Conservation (phyloP, 2,113 vertebrate species). For the Lepisosteus osseus region DNA sequence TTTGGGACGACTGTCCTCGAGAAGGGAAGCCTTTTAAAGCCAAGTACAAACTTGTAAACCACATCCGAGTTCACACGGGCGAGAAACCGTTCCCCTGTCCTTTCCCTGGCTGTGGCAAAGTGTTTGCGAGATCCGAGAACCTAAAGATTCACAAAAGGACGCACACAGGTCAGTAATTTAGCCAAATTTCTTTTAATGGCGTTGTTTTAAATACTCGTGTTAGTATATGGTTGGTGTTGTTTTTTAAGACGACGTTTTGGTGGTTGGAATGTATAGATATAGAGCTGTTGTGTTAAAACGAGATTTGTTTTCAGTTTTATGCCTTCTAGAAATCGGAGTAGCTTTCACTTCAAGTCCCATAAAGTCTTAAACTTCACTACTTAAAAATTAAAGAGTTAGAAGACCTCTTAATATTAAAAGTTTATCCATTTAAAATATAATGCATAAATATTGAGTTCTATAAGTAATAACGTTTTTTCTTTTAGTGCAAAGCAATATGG, state of each 20-base stretch:
- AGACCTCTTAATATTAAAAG: too few relatives aligned
- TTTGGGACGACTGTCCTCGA: conserved; percentile 97
- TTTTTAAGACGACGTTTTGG: conserved; percentile 42
- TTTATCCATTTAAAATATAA: too few relatives aligned
- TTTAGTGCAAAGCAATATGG: too few relatives aligned
- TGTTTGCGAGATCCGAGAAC: conserved; percentile 97
- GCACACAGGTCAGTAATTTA: conserved; percentile 90
- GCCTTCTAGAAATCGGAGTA: too few relatives aligned
- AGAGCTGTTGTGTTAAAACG: too few relatives aligned
- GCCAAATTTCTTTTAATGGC: background rate
- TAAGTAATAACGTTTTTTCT: too few relatives aligned
- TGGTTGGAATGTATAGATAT: too few relatives aligned
- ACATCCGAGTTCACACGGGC: conserved; percentile 97
- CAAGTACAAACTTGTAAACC: conserved; percentile 99
- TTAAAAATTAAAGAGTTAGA: too few relatives aligned
- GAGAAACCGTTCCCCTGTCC: conserved; percentile 98
- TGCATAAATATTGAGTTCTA: too few relatives aligned
- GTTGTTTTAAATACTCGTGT: background rate
- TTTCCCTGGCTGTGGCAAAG: conserved; percentile 97
- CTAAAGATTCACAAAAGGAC: conserved; percentile 99
- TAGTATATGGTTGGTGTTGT: background rate
- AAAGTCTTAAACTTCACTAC: too few relatives aligned
- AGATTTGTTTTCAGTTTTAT: too few relatives aligned
- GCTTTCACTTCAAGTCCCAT: too few relatives aligned
- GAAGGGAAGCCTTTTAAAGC: conserved; percentile 98